Conservation (phyloP, 2,888 invertebrate species). For the Sussaba pulchella region DNA sequence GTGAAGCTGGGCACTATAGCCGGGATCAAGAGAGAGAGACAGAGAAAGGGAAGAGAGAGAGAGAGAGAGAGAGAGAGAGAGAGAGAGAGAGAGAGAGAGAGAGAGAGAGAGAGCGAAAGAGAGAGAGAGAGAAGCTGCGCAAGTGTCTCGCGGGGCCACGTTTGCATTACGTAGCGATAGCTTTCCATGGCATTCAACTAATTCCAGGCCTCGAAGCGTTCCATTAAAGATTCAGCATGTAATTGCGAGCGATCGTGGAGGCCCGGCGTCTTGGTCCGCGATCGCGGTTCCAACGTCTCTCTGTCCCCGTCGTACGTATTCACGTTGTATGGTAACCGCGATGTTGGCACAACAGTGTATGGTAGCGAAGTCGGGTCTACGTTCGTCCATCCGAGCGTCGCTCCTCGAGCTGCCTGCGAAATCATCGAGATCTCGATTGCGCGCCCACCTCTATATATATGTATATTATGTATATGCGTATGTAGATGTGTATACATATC, state of each 20-base stretch:
- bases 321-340: background rate
- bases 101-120: background rate
- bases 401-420: conserved; percentile 57
- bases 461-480: too few species aligned
- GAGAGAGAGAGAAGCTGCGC: conserved; percentile 21
- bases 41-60: background rate
- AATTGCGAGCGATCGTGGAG: conserved; percentile 82
- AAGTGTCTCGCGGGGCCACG: conserved; percentile 68
- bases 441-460: conserved; percentile 38
- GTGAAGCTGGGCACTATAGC: conserved; percentile 30
- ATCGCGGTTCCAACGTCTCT: conserved; percentile 32
- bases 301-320: conserved; percentile 15
- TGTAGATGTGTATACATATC: too few species aligned
- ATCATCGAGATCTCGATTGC: conserved; percentile 68
- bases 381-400: conserved; percentile 51
- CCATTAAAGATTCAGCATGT: conserved; percentile 85
- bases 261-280: conserved; percentile 59
- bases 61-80: background rate
- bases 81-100: background rate
- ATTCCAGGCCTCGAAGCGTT: conserved; percentile 84
- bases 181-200: conserved; percentile 83
- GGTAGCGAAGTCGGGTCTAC: conserved; percentile 20
- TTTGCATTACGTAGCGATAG: conserved; percentile 81
- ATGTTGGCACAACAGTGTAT: conserved; percentile 21
- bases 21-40: background rate